Evolutionary conservation across 2,113 vertebrate species (phyloP).

Genomic region (Irena cyanogastra): DNA sequence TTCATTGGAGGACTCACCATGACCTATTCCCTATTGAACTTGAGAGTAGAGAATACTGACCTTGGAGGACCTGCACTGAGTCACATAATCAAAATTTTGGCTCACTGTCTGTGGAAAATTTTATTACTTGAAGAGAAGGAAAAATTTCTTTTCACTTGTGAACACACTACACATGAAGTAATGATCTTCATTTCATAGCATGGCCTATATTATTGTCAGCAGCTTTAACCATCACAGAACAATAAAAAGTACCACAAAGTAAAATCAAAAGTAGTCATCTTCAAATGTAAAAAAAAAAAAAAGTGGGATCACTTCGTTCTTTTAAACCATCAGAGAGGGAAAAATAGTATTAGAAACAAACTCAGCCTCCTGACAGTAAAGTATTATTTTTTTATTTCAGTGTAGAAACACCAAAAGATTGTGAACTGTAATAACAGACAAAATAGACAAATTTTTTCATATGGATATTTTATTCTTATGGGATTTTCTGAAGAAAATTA

Average conservation of each 20-base stretch:
- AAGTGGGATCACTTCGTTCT: background rate
- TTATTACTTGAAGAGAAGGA: background rate
- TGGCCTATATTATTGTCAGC: background rate
- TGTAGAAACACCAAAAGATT: background rate
- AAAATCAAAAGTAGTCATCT: background rate
- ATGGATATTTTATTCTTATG: background rate
- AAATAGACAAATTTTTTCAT: background rate
- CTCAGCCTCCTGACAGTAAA: background rate
- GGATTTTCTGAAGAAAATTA: background rate
- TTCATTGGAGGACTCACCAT: rapidly evolving
- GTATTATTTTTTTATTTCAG: background rate
- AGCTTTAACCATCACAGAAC: background rate
- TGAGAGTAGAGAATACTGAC: background rate
- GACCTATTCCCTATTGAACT: background rate
- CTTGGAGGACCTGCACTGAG: background rate
- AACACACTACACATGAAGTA: background rate
- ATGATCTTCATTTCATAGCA: background rate
- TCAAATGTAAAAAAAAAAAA: background rate
- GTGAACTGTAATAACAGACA: background rate
- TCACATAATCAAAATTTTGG: background rate
- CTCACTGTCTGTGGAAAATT: background rate
- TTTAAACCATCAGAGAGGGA: background rate
- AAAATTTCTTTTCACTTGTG: background rate
- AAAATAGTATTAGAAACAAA: background rate
- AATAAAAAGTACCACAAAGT: background rate